Evolutionary conservation across 1,140 invertebrate species (phyloP).

Genomic region (Cydia pomonella): DNA sequence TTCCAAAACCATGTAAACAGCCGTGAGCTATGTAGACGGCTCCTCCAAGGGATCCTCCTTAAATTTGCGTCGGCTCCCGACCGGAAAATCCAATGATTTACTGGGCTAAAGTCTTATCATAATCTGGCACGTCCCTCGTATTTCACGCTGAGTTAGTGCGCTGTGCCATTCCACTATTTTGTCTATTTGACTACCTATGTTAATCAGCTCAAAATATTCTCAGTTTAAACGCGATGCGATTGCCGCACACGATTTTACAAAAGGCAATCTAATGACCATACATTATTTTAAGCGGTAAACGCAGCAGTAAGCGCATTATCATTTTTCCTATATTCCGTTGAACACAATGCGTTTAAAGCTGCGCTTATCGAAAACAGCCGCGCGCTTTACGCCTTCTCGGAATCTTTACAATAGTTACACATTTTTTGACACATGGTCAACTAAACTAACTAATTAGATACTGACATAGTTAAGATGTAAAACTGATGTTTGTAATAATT

Average conservation of each 20-base stretch:
- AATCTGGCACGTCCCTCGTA: slow-evolving; percentile 76
- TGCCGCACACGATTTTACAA: too few species aligned
- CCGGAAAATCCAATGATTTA: slow-evolving; percentile 75
- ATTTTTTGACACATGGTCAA: too few species aligned
- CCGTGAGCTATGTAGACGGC: slow-evolving; percentile 23
- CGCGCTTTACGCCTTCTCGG: neutral
- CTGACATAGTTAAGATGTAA: too few species aligned
- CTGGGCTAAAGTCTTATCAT: slow-evolving; percentile 71
- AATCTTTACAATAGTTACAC: neutral
- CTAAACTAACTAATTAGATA: too few species aligned
- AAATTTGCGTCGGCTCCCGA: slow-evolving; percentile 70
- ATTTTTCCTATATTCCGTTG: too few species aligned
- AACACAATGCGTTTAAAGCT: too few species aligned
- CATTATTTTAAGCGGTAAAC: too few species aligned
- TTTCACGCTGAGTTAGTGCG: slow-evolving; percentile 64
- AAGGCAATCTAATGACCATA: too few species aligned
- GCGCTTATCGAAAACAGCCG: too few species aligned
- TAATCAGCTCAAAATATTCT: neutral
- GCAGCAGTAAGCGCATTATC: too few species aligned
- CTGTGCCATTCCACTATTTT: slow-evolving; percentile 39
- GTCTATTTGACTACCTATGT: slow-evolving; percentile 34
- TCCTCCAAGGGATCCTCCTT: slow-evolving; percentile 50
- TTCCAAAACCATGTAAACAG: slow-evolving; percentile 4
- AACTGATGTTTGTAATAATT: too few species aligned
- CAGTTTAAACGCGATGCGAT: too few species aligned